These are phyloP conservation scores for Diplodus puntazzo DNA, from an alignment of 2,797 vertebrate species.

Conservation along the genomic window DNA sequence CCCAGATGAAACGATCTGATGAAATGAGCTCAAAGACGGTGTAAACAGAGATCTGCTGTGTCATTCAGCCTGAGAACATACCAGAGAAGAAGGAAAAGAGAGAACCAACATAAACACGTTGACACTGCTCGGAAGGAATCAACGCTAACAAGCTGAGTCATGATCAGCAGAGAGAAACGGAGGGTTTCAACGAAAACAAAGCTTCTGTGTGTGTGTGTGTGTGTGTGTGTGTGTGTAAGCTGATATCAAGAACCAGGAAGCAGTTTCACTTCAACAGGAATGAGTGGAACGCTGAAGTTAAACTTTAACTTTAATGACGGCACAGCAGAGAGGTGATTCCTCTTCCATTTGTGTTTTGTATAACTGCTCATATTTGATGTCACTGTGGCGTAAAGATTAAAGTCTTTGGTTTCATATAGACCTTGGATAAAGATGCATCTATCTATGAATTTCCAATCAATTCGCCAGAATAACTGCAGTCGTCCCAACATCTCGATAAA, in stretches of 20 bases:
- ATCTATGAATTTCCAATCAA: neutral
- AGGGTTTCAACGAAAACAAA: neutral
- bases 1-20: neutral
- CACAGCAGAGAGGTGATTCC: neutral
- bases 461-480: too few species aligned
- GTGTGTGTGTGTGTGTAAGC: neutral
- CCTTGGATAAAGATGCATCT: neutral
- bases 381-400: neutral
- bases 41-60: neutral
- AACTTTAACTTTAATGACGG: constrained; percentile 24
- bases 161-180: neutral
- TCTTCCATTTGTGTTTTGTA: neutral
- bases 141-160: constrained; percentile 18
- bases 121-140: neutral
- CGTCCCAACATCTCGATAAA: too few species aligned
- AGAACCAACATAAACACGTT: neutral
- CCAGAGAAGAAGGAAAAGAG: neutral
- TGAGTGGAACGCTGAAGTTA: neutral
- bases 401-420: neutral
- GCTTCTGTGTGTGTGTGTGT: neutral
- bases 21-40: neutral
- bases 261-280: neutral
- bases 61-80: constrained; percentile 7
- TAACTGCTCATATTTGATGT: neutral
- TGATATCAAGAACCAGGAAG: constrained; percentile 22